phyloP scores from a whole-genome alignment of 1,140 invertebrate genomes.

The Euborellia annulipes region DNA sequence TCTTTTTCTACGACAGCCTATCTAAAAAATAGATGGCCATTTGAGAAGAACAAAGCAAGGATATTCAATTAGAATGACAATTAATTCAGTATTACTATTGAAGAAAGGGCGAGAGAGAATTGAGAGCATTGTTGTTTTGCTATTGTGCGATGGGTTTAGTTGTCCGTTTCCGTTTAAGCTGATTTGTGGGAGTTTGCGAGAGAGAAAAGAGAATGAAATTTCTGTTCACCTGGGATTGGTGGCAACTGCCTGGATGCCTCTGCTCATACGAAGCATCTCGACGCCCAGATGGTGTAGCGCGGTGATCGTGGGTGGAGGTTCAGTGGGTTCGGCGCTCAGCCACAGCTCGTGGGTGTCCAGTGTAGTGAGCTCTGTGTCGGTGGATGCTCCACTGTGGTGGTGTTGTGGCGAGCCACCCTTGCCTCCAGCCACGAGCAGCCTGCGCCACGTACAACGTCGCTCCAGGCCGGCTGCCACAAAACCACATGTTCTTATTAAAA shows the following conservation, averaged over 20 bases:
- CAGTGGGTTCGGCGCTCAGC: slow-evolving; percentile 51
- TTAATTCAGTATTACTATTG: too few relatives aligned
- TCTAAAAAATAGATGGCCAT: too few relatives aligned
- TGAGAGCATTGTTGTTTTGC: too few relatives aligned
- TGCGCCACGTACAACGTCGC: slow-evolving; percentile 44
- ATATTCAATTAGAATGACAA: too few relatives aligned
- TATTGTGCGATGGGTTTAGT: too few relatives aligned
- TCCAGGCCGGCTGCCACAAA: slow-evolving; percentile 32
- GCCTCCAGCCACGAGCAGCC: slow-evolving; percentile 32
- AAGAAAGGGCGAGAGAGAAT: too few relatives aligned
- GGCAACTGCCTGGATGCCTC: slow-evolving; percentile 44
- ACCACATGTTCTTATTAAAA: too few relatives aligned
- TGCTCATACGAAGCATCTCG: slow-evolving; percentile 63
- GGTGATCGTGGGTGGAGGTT: slow-evolving; percentile 51
- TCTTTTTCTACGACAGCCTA: too few relatives aligned
- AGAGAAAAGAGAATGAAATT: too few relatives aligned
- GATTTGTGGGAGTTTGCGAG: too few relatives aligned
- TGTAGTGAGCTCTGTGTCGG: slow-evolving; percentile 63
- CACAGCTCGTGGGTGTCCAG: slow-evolving; percentile 63
- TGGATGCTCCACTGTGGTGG: slow-evolving; percentile 38
- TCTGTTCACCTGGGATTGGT: not conserved
- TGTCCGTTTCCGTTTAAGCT: too few relatives aligned
- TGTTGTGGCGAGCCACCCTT: slow-evolving; percentile 9
- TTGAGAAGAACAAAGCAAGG: too few relatives aligned
- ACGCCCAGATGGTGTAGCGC: slow-evolving; percentile 66